Evolutionary conservation across 2,888 invertebrate genomes (phyloP).

Genomic region (Asteroscopus sphinx): DNA sequence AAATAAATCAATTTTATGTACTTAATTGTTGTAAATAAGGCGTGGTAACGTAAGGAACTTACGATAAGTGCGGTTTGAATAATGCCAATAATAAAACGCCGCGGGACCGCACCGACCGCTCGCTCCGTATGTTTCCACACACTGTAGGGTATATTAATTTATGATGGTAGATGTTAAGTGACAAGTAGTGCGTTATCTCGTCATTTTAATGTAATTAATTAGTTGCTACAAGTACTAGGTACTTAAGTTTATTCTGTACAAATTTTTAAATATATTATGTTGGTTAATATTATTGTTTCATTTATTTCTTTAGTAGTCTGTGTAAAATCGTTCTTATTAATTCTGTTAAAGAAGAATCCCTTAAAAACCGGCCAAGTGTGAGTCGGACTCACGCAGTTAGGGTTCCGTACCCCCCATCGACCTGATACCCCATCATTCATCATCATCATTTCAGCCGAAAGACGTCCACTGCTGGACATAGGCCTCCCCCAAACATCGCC

Average conservation of each 20-base stretch:
- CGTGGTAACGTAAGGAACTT: slow-evolving; percentile 12
- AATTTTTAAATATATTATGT: slow-evolving; percentile 86
- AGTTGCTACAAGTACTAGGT: slow-evolving; percentile 78
- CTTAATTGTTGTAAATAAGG: slow-evolving; percentile 63
- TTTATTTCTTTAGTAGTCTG: neutral
- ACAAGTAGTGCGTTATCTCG: slow-evolving; percentile 67
- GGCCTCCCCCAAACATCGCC: too few relatives aligned
- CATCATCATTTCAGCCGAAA: too few relatives aligned
- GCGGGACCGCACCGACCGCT: neutral
- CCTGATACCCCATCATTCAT: too few relatives aligned
- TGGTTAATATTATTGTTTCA: slow-evolving; percentile 70
- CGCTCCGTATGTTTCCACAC: slow-evolving; percentile 10
- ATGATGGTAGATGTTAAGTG: slow-evolving; percentile 60
- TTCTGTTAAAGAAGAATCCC: too few relatives aligned
- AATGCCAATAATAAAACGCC: neutral
- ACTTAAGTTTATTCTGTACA: slow-evolving; percentile 83
- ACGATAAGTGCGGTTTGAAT: neutral
- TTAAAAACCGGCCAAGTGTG: too few relatives aligned
- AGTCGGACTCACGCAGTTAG: too few relatives aligned
- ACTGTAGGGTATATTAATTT: slow-evolving; percentile 60
- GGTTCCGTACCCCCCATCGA: too few relatives aligned
- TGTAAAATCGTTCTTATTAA: neutral
- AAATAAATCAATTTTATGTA: slow-evolving; percentile 59
- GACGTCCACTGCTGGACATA: too few relatives aligned
- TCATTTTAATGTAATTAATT: slow-evolving; percentile 70